Percentiles rank a stretch among this genome's conserved stretches.
Evolutionary conservation across 2,797 vertebrate genomes (phyloP).

Genomic region (Spondyliosoma cantharus): DNA sequence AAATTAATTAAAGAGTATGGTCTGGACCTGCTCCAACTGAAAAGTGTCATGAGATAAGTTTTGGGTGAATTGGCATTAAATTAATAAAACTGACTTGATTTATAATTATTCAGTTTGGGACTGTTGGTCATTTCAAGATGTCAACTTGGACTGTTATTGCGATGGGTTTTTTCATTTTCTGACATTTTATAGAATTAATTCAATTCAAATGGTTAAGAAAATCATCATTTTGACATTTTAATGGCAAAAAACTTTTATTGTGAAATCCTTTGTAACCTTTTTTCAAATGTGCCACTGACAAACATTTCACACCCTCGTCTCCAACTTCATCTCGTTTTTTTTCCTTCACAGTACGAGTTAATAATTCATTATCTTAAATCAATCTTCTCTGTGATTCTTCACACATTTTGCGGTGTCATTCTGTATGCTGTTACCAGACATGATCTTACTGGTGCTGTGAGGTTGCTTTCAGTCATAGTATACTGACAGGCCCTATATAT

Average conservation of each 20-base stretch:
- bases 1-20: too few relatives aligned
- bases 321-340: neutral
- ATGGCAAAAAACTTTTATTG: neutral
- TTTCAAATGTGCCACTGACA: neutral
- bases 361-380: neutral
- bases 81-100: too few relatives aligned
- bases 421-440: slow-evolving; percentile 3
- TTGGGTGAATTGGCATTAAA: too few relatives aligned
- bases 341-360: neutral
- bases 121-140: neutral
- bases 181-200: neutral
- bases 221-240: neutral
- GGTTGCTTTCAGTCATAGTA: neutral
- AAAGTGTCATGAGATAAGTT: too few relatives aligned
- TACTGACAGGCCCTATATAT: neutral
- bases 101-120: neutral
- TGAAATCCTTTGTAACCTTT: neutral
- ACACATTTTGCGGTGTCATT: neutral
- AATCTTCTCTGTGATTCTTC: neutral
- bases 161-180: neutral
- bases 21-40: too few relatives aligned
- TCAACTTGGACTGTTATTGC: neutral
- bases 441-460: neutral
- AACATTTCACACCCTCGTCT: neutral
- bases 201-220: neutral